A percentile compares a stretch with the other conserved stretches of the same genome.
These are phyloP conservation scores for Acropora yongei DNA, from an alignment of 64 coral and sea anemone genomes.

Conservation along the genomic window DNA sequence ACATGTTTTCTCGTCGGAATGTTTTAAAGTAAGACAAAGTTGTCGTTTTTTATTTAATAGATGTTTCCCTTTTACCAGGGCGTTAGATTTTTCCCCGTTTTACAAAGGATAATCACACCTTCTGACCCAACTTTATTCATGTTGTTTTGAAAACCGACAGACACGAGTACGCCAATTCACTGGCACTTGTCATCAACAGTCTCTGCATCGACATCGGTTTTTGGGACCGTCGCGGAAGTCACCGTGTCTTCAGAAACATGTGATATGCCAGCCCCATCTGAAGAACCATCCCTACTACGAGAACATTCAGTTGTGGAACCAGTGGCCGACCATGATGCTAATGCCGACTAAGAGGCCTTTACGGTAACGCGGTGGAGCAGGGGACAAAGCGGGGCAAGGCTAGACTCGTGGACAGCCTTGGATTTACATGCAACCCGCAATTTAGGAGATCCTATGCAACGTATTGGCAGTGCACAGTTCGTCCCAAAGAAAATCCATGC, in stretches of 20 bases:
- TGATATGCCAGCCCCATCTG: not conserved
- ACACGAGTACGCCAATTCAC: not conserved
- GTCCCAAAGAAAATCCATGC: too few relatives aligned
- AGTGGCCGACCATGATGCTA: not conserved
- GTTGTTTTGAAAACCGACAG: not conserved
- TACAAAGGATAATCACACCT: too few relatives aligned
- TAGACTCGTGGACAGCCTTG: conserved; percentile 28
- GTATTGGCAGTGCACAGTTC: too few relatives aligned
- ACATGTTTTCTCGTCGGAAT: too few relatives aligned
- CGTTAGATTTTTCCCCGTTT: too few relatives aligned
- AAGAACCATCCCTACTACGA: not conserved
- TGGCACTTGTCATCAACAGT: not conserved
- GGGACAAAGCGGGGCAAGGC: conserved; percentile 13
- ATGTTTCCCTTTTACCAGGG: too few relatives aligned
- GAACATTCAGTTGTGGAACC: not conserved
- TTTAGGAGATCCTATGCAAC: too few relatives aligned
- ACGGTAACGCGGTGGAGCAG: not conserved
- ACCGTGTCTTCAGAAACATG: not conserved
- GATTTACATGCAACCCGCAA: too few relatives aligned
- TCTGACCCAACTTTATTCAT: not conserved
- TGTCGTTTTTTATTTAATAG: too few relatives aligned
- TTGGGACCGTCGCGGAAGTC: not conserved
- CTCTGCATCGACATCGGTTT: not conserved
- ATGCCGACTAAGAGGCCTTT: not conserved
- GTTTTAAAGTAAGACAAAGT: too few relatives aligned